Conservation (phyloP, 2,113 vertebrate genomes). For the Aphyosemion australe region DNA sequence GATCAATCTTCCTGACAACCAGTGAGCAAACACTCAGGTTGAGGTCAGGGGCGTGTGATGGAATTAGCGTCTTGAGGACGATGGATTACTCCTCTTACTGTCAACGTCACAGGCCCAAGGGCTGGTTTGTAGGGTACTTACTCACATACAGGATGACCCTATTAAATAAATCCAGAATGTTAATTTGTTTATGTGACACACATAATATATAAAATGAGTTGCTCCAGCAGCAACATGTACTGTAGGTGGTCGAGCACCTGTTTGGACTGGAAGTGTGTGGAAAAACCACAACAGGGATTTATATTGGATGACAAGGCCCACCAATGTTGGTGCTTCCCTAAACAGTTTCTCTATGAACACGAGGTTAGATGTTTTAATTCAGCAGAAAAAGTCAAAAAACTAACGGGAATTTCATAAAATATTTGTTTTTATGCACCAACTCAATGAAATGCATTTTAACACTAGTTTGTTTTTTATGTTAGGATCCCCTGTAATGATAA, state of each 20-base stretch:
- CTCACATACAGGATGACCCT: conserved; percentile 25
- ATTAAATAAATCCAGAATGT: conserved; percentile 15
- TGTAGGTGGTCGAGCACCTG: background rate
- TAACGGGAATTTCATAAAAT: too few relatives aligned
- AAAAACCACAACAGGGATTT: too few relatives aligned
- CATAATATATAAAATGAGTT: background rate
- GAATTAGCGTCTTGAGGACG: conserved; percentile 57
- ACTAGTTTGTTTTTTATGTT: too few relatives aligned
- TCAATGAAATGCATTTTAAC: too few relatives aligned
- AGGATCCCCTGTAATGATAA: too few relatives aligned
- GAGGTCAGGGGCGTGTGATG: conserved; percentile 52
- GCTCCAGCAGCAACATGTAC: background rate
- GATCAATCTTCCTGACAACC: conserved; percentile 59
- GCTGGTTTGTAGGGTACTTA: conserved; percentile 22
- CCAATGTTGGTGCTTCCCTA: too few relatives aligned
- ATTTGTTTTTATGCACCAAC: too few relatives aligned
- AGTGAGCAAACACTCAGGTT: conserved; percentile 47
- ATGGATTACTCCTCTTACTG: conserved; percentile 51
- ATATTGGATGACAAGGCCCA: too few relatives aligned
- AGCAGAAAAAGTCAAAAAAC: too few relatives aligned
- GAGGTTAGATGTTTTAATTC: too few relatives aligned
- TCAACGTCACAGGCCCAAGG: conserved; percentile 12
- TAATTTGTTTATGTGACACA: conserved; percentile 13
- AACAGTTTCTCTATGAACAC: too few relatives aligned
- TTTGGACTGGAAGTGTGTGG: background rate